Base-by-base conservation (phyloP, 2,113 vertebrate genomes). In the Engraulis encrasicolus region DNA sequence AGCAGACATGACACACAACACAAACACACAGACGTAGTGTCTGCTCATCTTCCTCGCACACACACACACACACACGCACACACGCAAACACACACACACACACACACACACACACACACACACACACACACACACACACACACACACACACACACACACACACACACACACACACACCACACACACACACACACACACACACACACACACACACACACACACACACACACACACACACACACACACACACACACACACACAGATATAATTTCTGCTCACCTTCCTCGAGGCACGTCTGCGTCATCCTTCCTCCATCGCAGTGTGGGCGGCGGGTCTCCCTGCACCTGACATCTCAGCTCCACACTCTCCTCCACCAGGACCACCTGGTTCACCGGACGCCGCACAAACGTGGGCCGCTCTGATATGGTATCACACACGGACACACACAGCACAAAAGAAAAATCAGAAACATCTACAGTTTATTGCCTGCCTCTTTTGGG, bases 221-320 rank as follows among this genome's bases (percentile, higher is more conserved):
- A n/a, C 20, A 61, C 58, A 6, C 5, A 61, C 37, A 49, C 78
- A 79, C 18, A 20, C 38, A 79, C 40, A 79, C 37, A 79, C 37
- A 45, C 78, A 79, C 78, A 45, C 40, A 79, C 37, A 79, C 37
- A 79, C 37, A 79, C 78, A 79, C 40, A 23, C 27, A 15, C 20
- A 66, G 1, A 27, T 2, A 31, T 34, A 37, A 9, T 18, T 31
- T 52, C 50, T 40, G 18, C 91, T 91, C 89, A 98, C 98, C 97
- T 97, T 95, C 97, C 96, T 71, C 97, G 95, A 0, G 96, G 95
- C 81, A 98, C 89, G 81, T 99, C 98, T 20, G 93, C 91, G 6
- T 99, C 97, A 79, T 99, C 97, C 85, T 99, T 99, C 89, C 92
- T 98, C 98, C 98, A 99, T 20, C 97, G 95, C 78, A 99, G 96